phyloP scores from a whole-genome alignment of 2,888 invertebrate genomes.

The Habroteleia sp. region DNA sequence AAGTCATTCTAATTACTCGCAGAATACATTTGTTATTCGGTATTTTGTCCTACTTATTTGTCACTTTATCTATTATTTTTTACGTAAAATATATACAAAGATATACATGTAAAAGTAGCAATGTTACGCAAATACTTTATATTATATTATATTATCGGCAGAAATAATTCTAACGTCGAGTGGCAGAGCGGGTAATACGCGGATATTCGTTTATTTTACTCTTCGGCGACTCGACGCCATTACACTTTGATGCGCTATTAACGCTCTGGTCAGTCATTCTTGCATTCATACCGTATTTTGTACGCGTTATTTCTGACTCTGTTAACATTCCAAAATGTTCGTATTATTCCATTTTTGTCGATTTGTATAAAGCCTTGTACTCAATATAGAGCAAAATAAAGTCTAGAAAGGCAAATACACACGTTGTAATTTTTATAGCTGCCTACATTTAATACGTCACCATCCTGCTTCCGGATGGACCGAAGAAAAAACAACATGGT shows the following conservation, averaged over 20 bases:
- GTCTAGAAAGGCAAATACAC: slow-evolving; percentile 79
- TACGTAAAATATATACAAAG: slow-evolving; percentile 39
- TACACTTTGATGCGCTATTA: slow-evolving; percentile 30
- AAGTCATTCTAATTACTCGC: slow-evolving; percentile 46
- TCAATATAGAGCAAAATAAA: slow-evolving; percentile 81
- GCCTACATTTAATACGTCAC: slow-evolving; percentile 4
- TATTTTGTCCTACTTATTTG: slow-evolving; percentile 27
- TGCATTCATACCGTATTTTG: slow-evolving; percentile 55
- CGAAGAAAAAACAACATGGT: neutral
- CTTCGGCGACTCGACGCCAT: too few relatives aligned
- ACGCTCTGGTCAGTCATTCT: slow-evolving; percentile 45
- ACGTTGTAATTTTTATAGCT: slow-evolving; percentile 31
- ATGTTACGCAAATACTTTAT: slow-evolving; percentile 48
- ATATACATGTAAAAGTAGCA: slow-evolving; percentile 47
- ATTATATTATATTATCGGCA: slow-evolving; percentile 57
- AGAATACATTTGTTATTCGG: slow-evolving; percentile 25
- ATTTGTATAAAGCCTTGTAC: slow-evolving; percentile 80
- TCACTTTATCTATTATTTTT: slow-evolving; percentile 27
- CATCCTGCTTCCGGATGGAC: neutral
- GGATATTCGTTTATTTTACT: slow-evolving; percentile 31
- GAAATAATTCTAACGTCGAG: slow-evolving; percentile 45
- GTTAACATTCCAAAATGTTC: slow-evolving; percentile 78
- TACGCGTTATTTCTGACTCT: slow-evolving; percentile 56
- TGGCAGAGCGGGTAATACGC: slow-evolving; percentile 33
- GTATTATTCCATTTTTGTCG: slow-evolving; percentile 73